phyloP scores from a whole-genome alignment of 1,140 invertebrate species.

The Paralvinella palmiformis region DNA sequence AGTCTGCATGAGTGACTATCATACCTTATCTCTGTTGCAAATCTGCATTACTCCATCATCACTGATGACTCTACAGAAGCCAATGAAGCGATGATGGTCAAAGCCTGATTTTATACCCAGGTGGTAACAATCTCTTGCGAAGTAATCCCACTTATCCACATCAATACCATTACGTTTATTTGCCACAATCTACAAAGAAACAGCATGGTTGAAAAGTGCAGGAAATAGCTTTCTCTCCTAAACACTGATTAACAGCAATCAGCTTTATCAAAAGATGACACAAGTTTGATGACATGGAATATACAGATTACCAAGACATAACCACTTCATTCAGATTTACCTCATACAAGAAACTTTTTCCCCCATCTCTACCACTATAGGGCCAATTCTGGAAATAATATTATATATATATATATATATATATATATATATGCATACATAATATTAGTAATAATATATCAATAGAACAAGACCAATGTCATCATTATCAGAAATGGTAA shows the following conservation, averaged over 20 bases:
- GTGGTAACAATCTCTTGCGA: constrained; percentile 57
- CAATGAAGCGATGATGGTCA: constrained; percentile 50
- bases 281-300: background rate
- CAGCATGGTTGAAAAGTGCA: background rate
- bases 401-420: too few species aligned
- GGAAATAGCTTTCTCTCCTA: constrained; percentile 2
- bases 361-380: constrained; percentile 24
- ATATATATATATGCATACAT: too few species aligned
- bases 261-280: background rate
- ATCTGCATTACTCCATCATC: constrained; percentile 45
- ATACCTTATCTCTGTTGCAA: constrained; percentile 52
- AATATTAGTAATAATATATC: background rate
- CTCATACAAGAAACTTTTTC: constrained; percentile 50
- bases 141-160: constrained; percentile 70
- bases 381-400: background rate
- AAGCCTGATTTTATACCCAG: constrained; percentile 53
- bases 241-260: constrained; percentile 7
- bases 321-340: constrained; percentile 25
- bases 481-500: background rate
- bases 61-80: constrained; percentile 43
- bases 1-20: background rate
- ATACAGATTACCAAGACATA: background rate
- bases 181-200: constrained; percentile 57
- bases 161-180: constrained; percentile 62
- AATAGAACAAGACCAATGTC: background rate